A percentile compares a stretch with the other conserved stretches of the same genome.
Evolutionary conservation across 2,888 invertebrate genomes (phyloP).

Genomic region (Brenthis ino): DNA sequence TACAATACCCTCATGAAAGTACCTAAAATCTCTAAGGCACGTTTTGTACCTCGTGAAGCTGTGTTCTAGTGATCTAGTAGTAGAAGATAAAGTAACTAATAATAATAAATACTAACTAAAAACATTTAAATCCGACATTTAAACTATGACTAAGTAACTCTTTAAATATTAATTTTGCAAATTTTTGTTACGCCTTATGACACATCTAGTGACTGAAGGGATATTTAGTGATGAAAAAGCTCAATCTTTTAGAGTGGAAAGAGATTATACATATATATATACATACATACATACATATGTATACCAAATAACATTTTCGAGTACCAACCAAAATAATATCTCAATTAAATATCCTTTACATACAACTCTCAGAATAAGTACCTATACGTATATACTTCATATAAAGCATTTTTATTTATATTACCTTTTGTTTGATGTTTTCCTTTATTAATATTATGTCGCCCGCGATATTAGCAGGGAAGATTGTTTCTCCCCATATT

Average conservation of each 20-base stretch:
- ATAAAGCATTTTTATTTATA: slow-evolving; percentile 2
- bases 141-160: not conserved
- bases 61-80: slow-evolving; percentile 28
- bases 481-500: slow-evolving; percentile 15
- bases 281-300: too few relatives aligned
- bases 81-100: not conserved
- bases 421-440: slow-evolving; percentile 3
- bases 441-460: not conserved
- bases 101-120: too few relatives aligned
- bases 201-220: too few relatives aligned
- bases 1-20: slow-evolving; percentile 72
- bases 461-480: not conserved
- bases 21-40: slow-evolving; percentile 64
- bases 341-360: not conserved
- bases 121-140: too few relatives aligned
- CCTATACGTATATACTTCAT: not conserved
- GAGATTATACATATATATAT: too few relatives aligned
- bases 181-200: too few relatives aligned
- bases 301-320: too few relatives aligned
- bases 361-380: slow-evolving; percentile 1
- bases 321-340: not conserved
- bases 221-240: too few relatives aligned
- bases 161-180: not conserved
- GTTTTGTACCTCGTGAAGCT: slow-evolving; percentile 71
- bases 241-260: too few relatives aligned